Conservation (phyloP, 2,113 vertebrate genomes). For the Platanista minor region DNA sequence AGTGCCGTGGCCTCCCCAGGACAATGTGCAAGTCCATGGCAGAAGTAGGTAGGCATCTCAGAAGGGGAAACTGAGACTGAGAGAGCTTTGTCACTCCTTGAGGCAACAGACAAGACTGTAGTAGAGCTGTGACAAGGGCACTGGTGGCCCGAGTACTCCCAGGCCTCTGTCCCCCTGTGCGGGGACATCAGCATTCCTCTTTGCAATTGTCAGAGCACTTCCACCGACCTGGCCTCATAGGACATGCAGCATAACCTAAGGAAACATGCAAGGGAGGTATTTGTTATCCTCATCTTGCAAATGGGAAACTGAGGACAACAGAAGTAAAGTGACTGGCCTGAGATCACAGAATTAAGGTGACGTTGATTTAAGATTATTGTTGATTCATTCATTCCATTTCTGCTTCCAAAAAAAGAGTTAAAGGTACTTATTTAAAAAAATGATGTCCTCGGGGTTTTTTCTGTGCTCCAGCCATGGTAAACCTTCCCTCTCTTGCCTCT, state of each 20-base stretch:
- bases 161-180: fast-evolving
- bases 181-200: neutral
- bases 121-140: neutral
- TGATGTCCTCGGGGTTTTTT: neutral
- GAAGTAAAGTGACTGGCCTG: neutral
- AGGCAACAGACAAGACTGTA: neutral
- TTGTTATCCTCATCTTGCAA: neutral
- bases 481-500: neutral
- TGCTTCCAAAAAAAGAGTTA: neutral
- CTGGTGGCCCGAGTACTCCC: neutral
- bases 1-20: neutral
- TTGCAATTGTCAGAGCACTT: neutral
- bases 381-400: neutral
- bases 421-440: neutral
- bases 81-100: neutral
- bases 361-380: neutral
- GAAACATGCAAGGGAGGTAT: neutral
- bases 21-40: fast-evolving
- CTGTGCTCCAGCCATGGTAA: fast-evolving
- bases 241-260: neutral
- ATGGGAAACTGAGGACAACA: neutral
- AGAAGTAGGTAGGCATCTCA: neutral
- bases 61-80: neutral
- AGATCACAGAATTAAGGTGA: neutral
- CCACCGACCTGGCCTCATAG: neutral